Conservation (phyloP, 2,797 vertebrate genomes). For the Moxostoma hubbsi region DNA sequence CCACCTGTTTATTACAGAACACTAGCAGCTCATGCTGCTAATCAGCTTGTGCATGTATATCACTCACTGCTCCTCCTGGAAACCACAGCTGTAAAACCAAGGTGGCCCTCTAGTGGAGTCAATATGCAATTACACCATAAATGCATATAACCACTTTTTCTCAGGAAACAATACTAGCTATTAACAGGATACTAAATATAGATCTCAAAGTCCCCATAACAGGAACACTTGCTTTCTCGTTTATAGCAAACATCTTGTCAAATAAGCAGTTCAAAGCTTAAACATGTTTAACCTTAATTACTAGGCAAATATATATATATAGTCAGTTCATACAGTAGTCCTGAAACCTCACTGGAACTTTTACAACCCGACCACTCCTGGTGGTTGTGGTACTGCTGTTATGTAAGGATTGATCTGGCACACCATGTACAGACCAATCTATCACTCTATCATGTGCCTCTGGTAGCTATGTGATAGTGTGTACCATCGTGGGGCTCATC, state of each 20-base stretch:
- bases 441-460: neutral
- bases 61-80: too few species aligned
- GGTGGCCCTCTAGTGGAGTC: too few species aligned
- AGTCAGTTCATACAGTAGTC: conserved; percentile 9
- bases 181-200: neutral
- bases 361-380: conserved; percentile 5
- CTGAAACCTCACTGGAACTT: neutral
- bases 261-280: neutral
- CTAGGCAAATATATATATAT: neutral
- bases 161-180: neutral
- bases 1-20: too few species aligned
- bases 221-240: neutral
- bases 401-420: neutral
- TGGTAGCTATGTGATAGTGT: neutral
- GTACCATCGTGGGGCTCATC: neutral
- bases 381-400: neutral
- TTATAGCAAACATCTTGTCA: neutral
- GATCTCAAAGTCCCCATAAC: neutral
- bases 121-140: too few species aligned
- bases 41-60: too few species aligned
- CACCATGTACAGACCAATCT: too few species aligned
- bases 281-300: neutral
- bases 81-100: too few species aligned
- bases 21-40: too few species aligned
- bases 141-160: neutral